Evolutionary conservation across 30 jellyfish, hydroid and myxozoan species (phyloP).

Genomic region (Mastigias papua): DNA sequence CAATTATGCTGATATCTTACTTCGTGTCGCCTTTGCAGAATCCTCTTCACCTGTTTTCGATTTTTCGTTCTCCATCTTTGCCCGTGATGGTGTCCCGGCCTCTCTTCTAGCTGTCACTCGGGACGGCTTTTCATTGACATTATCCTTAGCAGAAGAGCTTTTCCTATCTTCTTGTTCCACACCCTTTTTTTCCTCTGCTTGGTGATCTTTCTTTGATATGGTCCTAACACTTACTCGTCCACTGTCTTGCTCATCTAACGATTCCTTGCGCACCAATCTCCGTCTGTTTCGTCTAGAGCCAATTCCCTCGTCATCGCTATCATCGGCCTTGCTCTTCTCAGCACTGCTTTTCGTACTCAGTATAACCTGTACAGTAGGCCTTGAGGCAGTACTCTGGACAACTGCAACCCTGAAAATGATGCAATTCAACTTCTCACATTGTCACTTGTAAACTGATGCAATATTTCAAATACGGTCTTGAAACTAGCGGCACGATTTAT

Average conservation of each 20-base stretch:
- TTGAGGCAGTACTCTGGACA: constrained; percentile 31
- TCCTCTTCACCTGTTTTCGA: constrained; percentile 22
- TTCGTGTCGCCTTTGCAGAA: constrained; percentile 37
- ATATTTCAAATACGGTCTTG: too few relatives aligned
- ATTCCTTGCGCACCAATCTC: constrained; percentile 53
- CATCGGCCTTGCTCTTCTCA: constrained; percentile 42
- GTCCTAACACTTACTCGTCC: constrained; percentile 60
- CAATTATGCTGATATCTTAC: not conserved
- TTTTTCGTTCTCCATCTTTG: constrained; percentile 6
- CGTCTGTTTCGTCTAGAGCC: constrained; percentile 57
- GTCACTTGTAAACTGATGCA: too few relatives aligned
- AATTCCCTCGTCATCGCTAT: constrained; percentile 54
- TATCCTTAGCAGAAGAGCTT: constrained; percentile 20
- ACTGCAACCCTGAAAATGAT: constrained; percentile 23
- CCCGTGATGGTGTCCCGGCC: constrained; percentile 1
- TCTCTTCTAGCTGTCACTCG: constrained; percentile 17
- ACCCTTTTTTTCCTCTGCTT: not conserved
- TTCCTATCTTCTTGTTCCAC: constrained; percentile 16
- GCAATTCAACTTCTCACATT: too few relatives aligned
- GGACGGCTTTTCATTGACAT: constrained; percentile 42
- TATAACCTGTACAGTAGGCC: constrained; percentile 57
- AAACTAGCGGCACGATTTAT: too few relatives aligned
- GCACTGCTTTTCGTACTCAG: constrained; percentile 40
- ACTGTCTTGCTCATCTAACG: constrained; percentile 54
- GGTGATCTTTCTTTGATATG: constrained; percentile 9